A percentile compares a stretch with the other conserved stretches of the same genome.
Evolutionary conservation across 2,113 vertebrate genomes (phyloP).

Genomic region (Grus americana): DNA sequence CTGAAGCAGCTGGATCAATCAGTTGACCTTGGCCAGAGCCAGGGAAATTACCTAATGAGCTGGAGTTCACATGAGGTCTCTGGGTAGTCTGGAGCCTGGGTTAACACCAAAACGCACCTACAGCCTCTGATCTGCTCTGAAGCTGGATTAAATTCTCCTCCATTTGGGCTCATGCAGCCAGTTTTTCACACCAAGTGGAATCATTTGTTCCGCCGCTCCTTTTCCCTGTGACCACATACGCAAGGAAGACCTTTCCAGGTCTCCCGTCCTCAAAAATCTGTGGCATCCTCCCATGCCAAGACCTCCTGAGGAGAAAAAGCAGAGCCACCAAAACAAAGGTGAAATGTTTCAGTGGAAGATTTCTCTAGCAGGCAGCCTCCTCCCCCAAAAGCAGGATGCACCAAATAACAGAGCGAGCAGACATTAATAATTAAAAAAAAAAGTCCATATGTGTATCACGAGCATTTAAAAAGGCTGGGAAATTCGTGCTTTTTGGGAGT

Average conservation of each 20-base stretch:
- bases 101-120: not conserved
- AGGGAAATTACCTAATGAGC: not conserved
- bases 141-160: not conserved
- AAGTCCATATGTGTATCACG: not conserved
- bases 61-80: not conserved
- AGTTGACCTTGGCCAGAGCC: not conserved
- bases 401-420: not conserved
- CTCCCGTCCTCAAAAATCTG: not conserved
- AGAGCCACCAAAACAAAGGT: not conserved
- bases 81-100: not conserved
- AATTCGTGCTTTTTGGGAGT: slow-evolving; percentile 58
- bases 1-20: not conserved
- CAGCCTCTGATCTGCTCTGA: not conserved
- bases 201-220: fast-evolving
- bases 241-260: not conserved
- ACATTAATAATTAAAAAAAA: not conserved
- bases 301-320: not conserved
- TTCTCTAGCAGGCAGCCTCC: not conserved
- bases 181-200: not conserved
- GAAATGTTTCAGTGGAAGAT: not conserved
- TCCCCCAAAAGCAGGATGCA: not conserved
- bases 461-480: slow-evolving; percentile 50
- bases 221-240: not conserved
- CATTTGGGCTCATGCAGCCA: not conserved
- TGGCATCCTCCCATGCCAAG: not conserved